Evolutionary conservation across 2,797 vertebrate genomes (phyloP).

Genomic region (Caiman crocodilus): DNA sequence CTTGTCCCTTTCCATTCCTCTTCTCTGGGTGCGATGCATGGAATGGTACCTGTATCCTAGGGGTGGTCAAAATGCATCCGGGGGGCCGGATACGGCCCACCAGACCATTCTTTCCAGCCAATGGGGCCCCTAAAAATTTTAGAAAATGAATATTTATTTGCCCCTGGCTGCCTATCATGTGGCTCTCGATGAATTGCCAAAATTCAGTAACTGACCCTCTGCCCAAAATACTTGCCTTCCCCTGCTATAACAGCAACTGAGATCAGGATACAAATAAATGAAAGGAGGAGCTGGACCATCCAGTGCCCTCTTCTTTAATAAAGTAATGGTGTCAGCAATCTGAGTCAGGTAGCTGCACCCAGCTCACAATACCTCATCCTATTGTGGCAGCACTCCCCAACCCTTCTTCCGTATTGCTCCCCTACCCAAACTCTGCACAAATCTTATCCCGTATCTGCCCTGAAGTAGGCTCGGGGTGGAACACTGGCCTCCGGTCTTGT

Average conservation of each 20-base stretch:
- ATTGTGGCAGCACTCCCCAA: neutral
- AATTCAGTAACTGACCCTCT: too few species aligned
- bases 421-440: neutral
- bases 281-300: neutral
- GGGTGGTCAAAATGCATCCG: too few species aligned
- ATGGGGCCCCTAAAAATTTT: too few species aligned
- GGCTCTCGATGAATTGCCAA: too few species aligned
- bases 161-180: too few species aligned
- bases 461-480: neutral
- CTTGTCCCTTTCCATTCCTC: neutral
- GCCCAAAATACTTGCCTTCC: too few species aligned
- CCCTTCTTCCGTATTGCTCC: neutral
- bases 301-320: neutral
- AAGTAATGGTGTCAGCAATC: neutral
- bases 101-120: too few species aligned
- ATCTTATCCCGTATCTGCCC: neutral
- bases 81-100: too few species aligned
- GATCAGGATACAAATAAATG: neutral
- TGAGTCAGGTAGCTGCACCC: neutral
- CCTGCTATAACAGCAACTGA: too few species aligned
- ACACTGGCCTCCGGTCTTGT: neutral
- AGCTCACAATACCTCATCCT: accelerated
- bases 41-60: neutral
- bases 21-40: neutral
- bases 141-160: too few species aligned